phyloP scores from a whole-genome alignment of 2,113 vertebrate species.

The Proteles cristata region DNA sequence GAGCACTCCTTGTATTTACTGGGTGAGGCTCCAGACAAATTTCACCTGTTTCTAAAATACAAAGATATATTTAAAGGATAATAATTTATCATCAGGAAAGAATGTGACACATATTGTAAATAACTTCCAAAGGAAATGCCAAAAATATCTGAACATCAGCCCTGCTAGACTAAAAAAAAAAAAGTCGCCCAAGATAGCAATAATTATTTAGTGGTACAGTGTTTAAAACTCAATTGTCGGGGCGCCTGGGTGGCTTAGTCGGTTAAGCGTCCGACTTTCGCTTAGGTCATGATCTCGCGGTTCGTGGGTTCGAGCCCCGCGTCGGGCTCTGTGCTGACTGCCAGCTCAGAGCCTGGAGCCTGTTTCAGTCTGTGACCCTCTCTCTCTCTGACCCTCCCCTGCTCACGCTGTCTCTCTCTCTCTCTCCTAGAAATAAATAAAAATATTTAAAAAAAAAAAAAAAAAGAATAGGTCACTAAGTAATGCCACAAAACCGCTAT shows the following conservation, averaged over 20 bases:
- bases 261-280: too few relatives aligned
- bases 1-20: not conserved
- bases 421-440: too few relatives aligned
- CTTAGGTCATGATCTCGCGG: too few relatives aligned
- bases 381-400: too few relatives aligned
- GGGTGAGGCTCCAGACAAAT: not conserved
- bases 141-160: not conserved
- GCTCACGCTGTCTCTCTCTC: too few relatives aligned
- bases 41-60: slow-evolving; percentile 1
- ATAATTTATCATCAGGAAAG: not conserved
- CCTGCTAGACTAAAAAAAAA: not conserved
- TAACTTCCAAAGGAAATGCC: not conserved
- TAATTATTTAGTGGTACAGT: not conserved
- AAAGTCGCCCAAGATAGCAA: not conserved
- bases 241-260: too few relatives aligned
- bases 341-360: too few relatives aligned
- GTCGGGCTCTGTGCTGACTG: too few relatives aligned
- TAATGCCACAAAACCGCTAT: not conserved
- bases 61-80: not conserved
- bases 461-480: not conserved
- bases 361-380: too few relatives aligned
- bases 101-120: not conserved
- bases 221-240: not conserved
- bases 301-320: too few relatives aligned
- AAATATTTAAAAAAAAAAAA: too few relatives aligned